Conservation (phyloP, 2,797 vertebrate genomes). For the Corythornis leucogaster region DNA sequence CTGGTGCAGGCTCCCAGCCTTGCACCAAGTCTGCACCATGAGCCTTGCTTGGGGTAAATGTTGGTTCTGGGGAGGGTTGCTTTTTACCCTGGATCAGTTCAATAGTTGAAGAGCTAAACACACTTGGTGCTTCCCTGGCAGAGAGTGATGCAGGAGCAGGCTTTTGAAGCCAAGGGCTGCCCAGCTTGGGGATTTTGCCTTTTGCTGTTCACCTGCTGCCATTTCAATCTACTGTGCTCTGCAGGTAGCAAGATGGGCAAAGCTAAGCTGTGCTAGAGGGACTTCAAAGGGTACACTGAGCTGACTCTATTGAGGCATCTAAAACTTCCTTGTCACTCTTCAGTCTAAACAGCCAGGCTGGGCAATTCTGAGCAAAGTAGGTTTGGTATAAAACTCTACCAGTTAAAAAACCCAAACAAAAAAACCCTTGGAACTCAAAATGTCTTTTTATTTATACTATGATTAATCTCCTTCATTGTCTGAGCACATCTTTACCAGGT, state of each 20-base stretch:
- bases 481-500: not conserved
- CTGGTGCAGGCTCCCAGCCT: not conserved
- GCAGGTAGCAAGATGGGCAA: not conserved
- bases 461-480: not conserved
- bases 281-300: not conserved
- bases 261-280: accelerated
- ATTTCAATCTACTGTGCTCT: not conserved
- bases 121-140: not conserved
- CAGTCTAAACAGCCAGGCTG: not conserved
- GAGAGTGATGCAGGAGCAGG: not conserved
- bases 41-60: not conserved
- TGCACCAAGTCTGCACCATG: accelerated
- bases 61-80: accelerated
- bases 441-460: not conserved
- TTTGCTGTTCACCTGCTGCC: not conserved
- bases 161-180: not conserved
- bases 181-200: not conserved
- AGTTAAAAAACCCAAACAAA: not conserved
- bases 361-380: not conserved
- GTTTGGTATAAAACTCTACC: not conserved
- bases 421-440: not conserved
- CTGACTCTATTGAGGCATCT: not conserved
- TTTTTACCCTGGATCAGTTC: not conserved
- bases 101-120: accelerated
- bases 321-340: not conserved